Evolutionary conservation across 2,888 invertebrate species (phyloP).

Genomic region (Atethmia centrago): DNA sequence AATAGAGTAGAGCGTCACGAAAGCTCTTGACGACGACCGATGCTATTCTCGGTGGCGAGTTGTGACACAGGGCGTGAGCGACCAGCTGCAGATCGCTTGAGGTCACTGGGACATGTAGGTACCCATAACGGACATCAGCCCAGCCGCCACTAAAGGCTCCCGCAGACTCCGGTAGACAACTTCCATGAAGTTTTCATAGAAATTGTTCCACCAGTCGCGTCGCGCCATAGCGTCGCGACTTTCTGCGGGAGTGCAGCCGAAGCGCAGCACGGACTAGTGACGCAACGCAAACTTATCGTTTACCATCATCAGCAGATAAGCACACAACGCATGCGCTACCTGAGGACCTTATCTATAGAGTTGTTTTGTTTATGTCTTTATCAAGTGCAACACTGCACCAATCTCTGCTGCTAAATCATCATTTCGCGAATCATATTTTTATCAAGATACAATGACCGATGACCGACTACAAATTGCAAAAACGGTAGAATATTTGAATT

Average conservation of each 20-base stretch:
- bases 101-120: constrained; percentile 29
- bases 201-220: not conserved
- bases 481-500: too few relatives aligned
- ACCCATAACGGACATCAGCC: not conserved
- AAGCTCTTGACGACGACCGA: constrained; percentile 36
- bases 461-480: too few relatives aligned
- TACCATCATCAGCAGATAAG: constrained; percentile 15
- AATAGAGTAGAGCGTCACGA: constrained; percentile 64
- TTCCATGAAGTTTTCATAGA: not conserved
- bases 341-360: not conserved
- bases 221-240: too few relatives aligned
- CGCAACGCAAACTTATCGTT: not conserved
- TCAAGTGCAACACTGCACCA: constrained; percentile 22
- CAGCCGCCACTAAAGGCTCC: not conserved
- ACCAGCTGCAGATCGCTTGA: constrained; percentile 23
- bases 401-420: not conserved
- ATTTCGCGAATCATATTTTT: too few relatives aligned
- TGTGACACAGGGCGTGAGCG: constrained; percentile 15
- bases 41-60: constrained; percentile 54
- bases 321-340: not conserved
- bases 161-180: not conserved
- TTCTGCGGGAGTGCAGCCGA: not conserved
- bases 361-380: constrained; percentile 15
- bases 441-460: too few relatives aligned
- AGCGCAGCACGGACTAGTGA: not conserved